A percentile compares a stretch with the other conserved stretches of the same genome.
Evolutionary conservation across 2,888 invertebrate species (phyloP).

Genomic region (Hydrotaea diabolus): DNA sequence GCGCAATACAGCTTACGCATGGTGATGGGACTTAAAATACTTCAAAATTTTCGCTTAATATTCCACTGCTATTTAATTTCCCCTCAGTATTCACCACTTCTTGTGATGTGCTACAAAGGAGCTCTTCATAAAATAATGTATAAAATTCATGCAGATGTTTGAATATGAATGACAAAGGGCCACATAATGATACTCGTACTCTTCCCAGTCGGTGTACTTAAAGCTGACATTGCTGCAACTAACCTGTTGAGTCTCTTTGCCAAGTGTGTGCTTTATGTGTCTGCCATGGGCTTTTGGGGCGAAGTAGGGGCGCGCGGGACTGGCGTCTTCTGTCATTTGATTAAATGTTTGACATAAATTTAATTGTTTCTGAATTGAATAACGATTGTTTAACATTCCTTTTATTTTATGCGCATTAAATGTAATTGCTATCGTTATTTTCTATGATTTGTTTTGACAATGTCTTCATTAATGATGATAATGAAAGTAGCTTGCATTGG

Average conservation of each 20-base stretch:
- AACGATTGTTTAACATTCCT: neutral
- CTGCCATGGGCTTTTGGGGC: neutral
- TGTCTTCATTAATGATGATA: neutral
- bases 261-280: neutral
- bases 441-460: neutral
- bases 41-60: no score
- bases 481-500: neutral
- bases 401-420: neutral
- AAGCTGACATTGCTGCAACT: neutral
- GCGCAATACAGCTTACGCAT: no score
- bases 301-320: neutral
- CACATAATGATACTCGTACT: neutral
- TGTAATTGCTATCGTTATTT: neutral
- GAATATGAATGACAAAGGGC: neutral
- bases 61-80: neutral
- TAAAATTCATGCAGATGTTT: slow-evolving; percentile 16
- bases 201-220: neutral
- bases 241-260: slow-evolving; percentile 4
- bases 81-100: neutral
- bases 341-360: slow-evolving; percentile 20
- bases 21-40: no score
- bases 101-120: neutral
- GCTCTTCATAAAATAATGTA: slow-evolving; percentile 14
- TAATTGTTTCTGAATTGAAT: slow-evolving; percentile 1
- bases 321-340: neutral